Percentiles rank a stretch among this genome's conserved stretches.
These are phyloP conservation scores for Heterotis niloticus DNA, from an alignment of 2,113 vertebrate genomes.

Conservation along the genomic window DNA sequence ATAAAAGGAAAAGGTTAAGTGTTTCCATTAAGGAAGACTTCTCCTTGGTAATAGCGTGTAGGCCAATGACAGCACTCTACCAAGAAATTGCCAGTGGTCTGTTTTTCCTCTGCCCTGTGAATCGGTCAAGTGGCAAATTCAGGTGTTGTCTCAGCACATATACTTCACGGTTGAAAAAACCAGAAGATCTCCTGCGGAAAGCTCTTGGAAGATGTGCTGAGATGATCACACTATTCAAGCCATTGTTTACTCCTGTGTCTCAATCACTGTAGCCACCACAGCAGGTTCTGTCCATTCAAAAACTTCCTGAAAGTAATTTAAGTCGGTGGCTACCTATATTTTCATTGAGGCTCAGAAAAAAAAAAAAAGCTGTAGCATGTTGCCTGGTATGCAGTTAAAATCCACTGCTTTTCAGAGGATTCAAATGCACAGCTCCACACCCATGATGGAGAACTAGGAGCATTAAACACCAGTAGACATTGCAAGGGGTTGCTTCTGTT, in stretches of 20 bases:
- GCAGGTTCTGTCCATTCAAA: neutral
- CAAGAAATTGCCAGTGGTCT: slow-evolving; percentile 7
- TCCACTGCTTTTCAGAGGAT: neutral
- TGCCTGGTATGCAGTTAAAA: neutral
- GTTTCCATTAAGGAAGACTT: slow-evolving; percentile 10
- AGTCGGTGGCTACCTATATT: neutral
- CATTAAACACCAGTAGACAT: neutral
- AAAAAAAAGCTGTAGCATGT: neutral
- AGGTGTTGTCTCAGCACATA: slow-evolving; percentile 6
- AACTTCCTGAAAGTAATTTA: neutral
- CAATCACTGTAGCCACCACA: neutral
- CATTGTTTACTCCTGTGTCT: slow-evolving; percentile 20
- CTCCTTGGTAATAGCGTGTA: slow-evolving; percentile 6
- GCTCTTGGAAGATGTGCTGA: neutral
- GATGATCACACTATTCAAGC: neutral
- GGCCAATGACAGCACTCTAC: neutral
- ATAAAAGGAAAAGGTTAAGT: slow-evolving; percentile 23
- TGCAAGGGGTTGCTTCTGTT: neutral
- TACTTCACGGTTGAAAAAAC: neutral
- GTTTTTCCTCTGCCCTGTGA: slow-evolving; percentile 8
- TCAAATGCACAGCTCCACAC: neutral
- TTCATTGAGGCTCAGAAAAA: neutral
- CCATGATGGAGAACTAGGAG: neutral
- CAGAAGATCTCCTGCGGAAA: slow-evolving; percentile 3
- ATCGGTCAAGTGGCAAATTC: slow-evolving; percentile 12